phyloP scores from a whole-genome alignment of 2,797 vertebrate genomes.

The Micrastur ruficollis region DNA sequence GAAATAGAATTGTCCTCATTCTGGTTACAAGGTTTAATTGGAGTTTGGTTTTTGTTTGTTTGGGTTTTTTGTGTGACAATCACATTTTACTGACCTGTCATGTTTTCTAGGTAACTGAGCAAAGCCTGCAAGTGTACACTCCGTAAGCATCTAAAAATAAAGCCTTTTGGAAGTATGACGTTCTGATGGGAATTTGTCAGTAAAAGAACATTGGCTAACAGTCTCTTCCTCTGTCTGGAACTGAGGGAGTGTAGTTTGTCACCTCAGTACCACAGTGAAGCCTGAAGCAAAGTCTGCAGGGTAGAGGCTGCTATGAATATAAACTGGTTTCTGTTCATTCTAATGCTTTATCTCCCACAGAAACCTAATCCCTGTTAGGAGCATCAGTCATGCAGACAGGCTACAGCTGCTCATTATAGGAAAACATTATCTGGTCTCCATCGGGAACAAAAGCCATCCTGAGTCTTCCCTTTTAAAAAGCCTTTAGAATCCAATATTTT shows the following conservation, averaged over 20 bases:
- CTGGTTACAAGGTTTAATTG: background rate
- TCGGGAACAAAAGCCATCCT: background rate
- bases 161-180: background rate
- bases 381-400: background rate
- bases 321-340: background rate
- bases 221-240: background rate
- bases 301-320: background rate
- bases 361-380: background rate
- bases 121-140: background rate
- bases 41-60: background rate
- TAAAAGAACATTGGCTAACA: accelerated
- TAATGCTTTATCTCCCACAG: background rate
- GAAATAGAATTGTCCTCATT: accelerated
- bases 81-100: background rate
- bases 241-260: accelerated
- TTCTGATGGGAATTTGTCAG: background rate
- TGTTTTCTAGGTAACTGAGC: background rate
- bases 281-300: background rate
- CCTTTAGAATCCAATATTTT: background rate
- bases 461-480: background rate
- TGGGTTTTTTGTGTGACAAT: background rate
- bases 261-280: background rate
- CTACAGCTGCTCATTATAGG: background rate
- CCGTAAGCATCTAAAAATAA: background rate
- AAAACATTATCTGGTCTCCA: background rate